Conservation (phyloP, 2,113 vertebrate genomes). For the Montifringilla adamsi region DNA sequence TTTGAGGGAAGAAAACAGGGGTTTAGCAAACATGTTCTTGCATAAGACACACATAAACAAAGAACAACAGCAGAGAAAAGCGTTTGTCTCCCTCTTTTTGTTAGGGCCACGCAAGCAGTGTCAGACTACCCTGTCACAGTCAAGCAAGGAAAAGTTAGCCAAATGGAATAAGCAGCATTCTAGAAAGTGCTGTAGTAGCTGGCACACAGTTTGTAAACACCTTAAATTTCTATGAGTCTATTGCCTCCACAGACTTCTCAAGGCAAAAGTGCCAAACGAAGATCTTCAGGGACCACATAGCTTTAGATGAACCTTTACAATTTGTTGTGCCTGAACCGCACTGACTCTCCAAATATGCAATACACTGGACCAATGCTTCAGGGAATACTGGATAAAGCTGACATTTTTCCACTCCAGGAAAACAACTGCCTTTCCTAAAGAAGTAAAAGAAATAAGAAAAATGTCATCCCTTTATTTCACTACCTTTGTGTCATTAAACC, state of each 20-base stretch:
- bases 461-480: not conserved
- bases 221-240: conserved; percentile 44
- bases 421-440: not conserved
- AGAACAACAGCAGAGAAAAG: not conserved
- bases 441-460: not conserved
- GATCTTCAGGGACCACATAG: not conserved
- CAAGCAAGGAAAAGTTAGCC: not conserved
- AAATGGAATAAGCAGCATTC: not conserved
- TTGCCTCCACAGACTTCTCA: not conserved
- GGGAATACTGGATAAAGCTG: conserved; percentile 33
- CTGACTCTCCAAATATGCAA: conserved; percentile 23
- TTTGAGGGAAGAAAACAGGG: not conserved
- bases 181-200: not conserved
- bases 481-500: not conserved
- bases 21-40: not conserved
- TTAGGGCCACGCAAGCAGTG: not conserved
- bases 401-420: conserved; percentile 22
- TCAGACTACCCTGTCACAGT: not conserved
- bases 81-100: not conserved
- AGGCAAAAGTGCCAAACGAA: conserved; percentile 1
- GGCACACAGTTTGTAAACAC: conserved; percentile 12
- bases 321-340: conserved; percentile 42
- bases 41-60: not conserved
- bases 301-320: conserved; percentile 1
- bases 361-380: not conserved